Evolutionary conservation across 2,113 vertebrate species (phyloP), one percentile per base, ranked within the genome.

Genomic region (Channa maculata): DNA sequence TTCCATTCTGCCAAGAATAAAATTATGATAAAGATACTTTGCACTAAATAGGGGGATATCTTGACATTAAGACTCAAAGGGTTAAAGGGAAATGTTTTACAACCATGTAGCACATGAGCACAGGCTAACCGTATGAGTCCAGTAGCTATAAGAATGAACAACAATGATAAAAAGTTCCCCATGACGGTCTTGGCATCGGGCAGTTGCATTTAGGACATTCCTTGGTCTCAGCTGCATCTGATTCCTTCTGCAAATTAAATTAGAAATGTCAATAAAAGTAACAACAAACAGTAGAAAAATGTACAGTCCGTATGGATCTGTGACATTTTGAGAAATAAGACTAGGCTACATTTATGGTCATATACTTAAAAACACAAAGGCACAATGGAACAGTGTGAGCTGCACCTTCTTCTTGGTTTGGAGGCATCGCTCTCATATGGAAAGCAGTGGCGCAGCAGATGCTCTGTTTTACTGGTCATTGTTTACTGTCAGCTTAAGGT

Each of bases 1-100:
- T 65, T 59, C 54, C 37, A 62, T 52, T 52, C 54, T n/a, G 67
- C 34, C 3, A 4, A 34, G 43, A 67, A 43, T 44, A 36, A 66
- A 62, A 76, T 74, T 11, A 59, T 24, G 13, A 65, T 36, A 12
- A 55, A 55, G 80, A 77, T 5, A n/a, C 43, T 73, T 65, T n/a
- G 62, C 13, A 33, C 4, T 24, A 37, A 39, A 33, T 9, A 3
- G 6, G 8, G 12, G 34, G 41, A 50, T 44, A 45, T 69, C 59
- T 62, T 44, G 43, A 65, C 52, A 71, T 65, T 38, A 43, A 1
- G 45, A 41, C 44, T 49, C 55, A 2, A 33, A 50, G 14, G 12
- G 10, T 24, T 45, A 10, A 61, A 36, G 14, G 6, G 4, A 11
- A 36, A n/a, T n/a, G n/a, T 7, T 54, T n/a, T 15, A n/a, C 8